Conservation (phyloP, 1,140 invertebrate genomes). For the Diachasmimorpha longicaudata region DNA sequence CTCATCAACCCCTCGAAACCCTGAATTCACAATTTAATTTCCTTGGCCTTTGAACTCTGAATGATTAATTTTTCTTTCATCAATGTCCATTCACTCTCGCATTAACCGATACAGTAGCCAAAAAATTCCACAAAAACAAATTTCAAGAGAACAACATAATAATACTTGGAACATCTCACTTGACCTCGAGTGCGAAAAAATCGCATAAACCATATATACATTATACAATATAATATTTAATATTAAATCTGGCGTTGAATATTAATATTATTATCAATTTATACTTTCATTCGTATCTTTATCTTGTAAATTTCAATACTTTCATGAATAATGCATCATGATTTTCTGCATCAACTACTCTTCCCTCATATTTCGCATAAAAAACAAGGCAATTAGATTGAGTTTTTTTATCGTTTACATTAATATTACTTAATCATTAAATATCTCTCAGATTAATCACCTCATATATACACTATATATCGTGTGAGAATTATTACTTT, state of each 20-base stretch:
- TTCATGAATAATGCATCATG: slow-evolving; percentile 22
- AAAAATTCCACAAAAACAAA: background rate
- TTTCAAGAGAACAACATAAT: background rate
- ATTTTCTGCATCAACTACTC: slow-evolving; percentile 26
- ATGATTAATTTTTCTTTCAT: background rate
- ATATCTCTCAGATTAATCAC: slow-evolving; percentile 21
- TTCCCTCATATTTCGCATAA: slow-evolving; percentile 51
- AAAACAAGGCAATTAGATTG: slow-evolving; percentile 63
- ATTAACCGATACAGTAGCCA: background rate
- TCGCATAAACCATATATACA: slow-evolving; percentile 16
- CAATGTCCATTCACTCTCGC: background rate
- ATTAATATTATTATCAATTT: slow-evolving; percentile 16
- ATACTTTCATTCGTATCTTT: slow-evolving; percentile 20
- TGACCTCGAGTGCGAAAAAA: background rate
- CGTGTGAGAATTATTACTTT: slow-evolving; percentile 21
- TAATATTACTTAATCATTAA: slow-evolving; percentile 37
- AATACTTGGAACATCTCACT: background rate
- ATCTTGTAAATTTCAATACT: slow-evolving; percentile 30
- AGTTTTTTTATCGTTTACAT: slow-evolving; percentile 53
- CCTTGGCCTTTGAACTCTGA: background rate
- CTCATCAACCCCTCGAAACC: slow-evolving; percentile 1
- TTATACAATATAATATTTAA: slow-evolving; percentile 11
- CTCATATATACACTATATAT: slow-evolving; percentile 23
- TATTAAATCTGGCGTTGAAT: slow-evolving; percentile 18
- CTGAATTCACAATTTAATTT: background rate